Conservation (phyloP, 2,888 invertebrate genomes). For the Nemurella pictetii region DNA sequence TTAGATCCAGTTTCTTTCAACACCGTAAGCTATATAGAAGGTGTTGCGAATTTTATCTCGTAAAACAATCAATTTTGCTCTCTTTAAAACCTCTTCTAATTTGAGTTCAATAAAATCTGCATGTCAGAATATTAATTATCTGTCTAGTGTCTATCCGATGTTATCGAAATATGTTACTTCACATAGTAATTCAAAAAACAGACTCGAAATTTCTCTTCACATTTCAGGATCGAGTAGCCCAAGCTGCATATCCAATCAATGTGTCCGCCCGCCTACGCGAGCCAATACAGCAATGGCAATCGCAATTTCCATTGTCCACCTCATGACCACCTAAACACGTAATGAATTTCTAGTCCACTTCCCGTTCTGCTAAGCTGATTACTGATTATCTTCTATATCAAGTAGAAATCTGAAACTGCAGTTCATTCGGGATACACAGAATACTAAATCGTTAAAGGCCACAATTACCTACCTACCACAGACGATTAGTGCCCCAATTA, state of each 20-base stretch:
- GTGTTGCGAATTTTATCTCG: not conserved
- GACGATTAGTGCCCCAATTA: not conserved
- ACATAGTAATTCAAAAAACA: not conserved
- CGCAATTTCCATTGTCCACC: not conserved
- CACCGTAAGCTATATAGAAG: no score
- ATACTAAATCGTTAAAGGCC: not conserved
- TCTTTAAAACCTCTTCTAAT: not conserved
- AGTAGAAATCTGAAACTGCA: not conserved
- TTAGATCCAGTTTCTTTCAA: not conserved
- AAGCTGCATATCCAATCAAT: not conserved
- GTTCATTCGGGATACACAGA: not conserved
- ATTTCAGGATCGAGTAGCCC: not conserved
- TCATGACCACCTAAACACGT: not conserved
- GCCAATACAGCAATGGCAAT: not conserved
- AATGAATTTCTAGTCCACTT: constrained; percentile 16
- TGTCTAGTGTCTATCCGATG: not conserved
- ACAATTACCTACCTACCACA: not conserved
- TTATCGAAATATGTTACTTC: not conserved
- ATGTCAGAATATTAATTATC: not conserved
- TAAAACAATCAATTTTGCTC: not conserved
- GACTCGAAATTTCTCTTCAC: not conserved
- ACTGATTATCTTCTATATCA: constrained; percentile 3
- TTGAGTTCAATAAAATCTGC: not conserved
- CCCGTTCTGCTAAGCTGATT: constrained; percentile 14
- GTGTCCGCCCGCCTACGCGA: not conserved